Conservation (phyloP, 2,113 vertebrate genomes). For the Todiramphus chloris region DNA sequence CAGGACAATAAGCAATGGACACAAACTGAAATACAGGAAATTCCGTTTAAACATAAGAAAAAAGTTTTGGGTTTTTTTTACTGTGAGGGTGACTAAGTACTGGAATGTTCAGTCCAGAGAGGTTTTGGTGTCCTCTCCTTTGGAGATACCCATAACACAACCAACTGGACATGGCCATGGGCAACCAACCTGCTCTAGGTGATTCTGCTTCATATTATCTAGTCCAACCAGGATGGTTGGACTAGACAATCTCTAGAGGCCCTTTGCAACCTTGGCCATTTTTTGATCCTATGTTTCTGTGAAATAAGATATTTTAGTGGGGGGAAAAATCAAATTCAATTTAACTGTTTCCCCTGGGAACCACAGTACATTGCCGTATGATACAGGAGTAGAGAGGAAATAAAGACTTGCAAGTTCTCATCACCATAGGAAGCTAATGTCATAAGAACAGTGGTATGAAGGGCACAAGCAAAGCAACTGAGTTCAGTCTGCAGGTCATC, state of each 20-base stretch:
- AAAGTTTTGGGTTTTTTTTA: not conserved
- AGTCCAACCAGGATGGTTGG: not conserved
- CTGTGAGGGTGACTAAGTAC: not conserved
- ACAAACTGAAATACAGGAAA: not conserved
- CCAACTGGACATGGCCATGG: too few species aligned
- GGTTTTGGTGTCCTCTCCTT: not conserved
- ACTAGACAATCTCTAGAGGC: not conserved
- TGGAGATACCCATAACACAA: not conserved
- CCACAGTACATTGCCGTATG: not conserved
- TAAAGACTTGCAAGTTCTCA: not conserved
- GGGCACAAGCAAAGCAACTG: not conserved
- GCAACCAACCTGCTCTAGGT: not conserved
- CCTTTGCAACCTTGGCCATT: not conserved
- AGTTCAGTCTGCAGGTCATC: not conserved
- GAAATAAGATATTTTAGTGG: not conserved
- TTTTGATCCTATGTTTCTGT: not conserved
- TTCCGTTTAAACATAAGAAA: not conserved
- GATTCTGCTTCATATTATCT: not conserved
- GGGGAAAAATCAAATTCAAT: not conserved
- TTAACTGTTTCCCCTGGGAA: not conserved
- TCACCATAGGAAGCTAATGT: not conserved
- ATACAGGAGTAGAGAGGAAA: not conserved
- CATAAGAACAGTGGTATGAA: not conserved
- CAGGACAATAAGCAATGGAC: not conserved
- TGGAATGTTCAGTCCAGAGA: not conserved